Base-by-base conservation (phyloP, 1,140 invertebrate species). In the Cotesia chilonis region DNA sequence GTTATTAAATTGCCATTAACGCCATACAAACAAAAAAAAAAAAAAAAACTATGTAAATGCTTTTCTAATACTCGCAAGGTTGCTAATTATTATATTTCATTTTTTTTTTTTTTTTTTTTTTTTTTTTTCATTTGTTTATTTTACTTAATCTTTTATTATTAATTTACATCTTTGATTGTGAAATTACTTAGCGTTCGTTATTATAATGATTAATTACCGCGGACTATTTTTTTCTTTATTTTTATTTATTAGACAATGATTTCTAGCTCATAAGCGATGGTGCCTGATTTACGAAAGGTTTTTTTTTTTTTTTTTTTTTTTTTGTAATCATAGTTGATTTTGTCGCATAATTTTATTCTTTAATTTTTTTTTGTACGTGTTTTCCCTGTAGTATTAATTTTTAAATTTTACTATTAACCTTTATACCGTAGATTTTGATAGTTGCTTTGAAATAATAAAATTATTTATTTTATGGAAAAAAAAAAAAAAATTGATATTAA, bases 271-370 rank as follows among this genome's bases (percentile, higher is more conserved):
- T 17, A 66, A 66, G 41, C 41, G 52, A 68, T 20, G 77, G 75
- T 78, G 79, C 77, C 79, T 78, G 74, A 74, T 74, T 70, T 75
- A 80, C 66, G 72, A 73, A 79, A 78, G 79, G 75, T 76, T 80
- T 67, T 79, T 79, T 14, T 14, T 14, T 14, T 14, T 14, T 14
- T 14, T 60, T 78, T 76, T 74, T 77, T 76, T 74, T 77, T 75
- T 77, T 74, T 77, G 74, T 81, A 75, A 74, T 75, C 78, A 76
- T 78, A 79, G 79, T 78, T 82, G 79, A 80, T 82, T 79, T 78
- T 78, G 79, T 75, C 61, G 73, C 72, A 72, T 74, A 68, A 74
- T 70, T 71, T 60, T 41, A 41, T 47, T 54, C 61, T 68, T 35
- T 67, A 70, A 73, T 61, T 60, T 65, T 60, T 65, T 60, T 69